phyloP scores from a whole-genome alignment of 2,797 vertebrate genomes.

The Amniataba percoides region DNA sequence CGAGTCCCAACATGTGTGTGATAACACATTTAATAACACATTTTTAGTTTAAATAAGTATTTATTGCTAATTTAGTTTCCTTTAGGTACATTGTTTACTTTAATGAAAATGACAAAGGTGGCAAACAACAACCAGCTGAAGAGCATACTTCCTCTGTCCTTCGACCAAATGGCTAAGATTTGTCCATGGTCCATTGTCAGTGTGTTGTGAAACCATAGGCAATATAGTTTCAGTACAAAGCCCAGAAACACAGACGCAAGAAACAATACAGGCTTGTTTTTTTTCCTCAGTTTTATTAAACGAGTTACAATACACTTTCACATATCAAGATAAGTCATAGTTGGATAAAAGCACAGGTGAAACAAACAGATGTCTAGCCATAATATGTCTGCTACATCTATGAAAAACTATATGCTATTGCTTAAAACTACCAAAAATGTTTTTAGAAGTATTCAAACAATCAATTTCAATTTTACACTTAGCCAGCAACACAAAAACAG shows the following conservation, averaged over 20 bases:
- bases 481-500: conserved; percentile 55
- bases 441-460: conserved; percentile 35
- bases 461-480: conserved; percentile 24
- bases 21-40: too few relatives aligned
- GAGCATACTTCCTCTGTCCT: too few relatives aligned
- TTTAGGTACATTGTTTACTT: too few relatives aligned
- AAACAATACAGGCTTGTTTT: not conserved
- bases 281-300: conserved; percentile 60
- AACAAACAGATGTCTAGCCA: conserved; percentile 19
- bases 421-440: conserved; percentile 48
- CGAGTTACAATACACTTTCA: conserved; percentile 55
- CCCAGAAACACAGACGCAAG: not conserved
- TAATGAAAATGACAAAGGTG: too few relatives aligned
- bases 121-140: too few relatives aligned
- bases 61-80: too few relatives aligned
- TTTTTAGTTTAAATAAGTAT: too few relatives aligned
- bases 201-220: not conserved
- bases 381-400: conserved; percentile 7
- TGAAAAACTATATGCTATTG: conserved; percentile 40
- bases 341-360: conserved; percentile 35
- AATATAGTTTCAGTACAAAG: not conserved
- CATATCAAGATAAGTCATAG: conserved; percentile 37
- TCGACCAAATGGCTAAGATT: too few relatives aligned
- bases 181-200: too few relatives aligned
- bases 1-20: too few relatives aligned